A percentile compares a stretch with the other conserved stretches of the same genome.
These are phyloP conservation scores for Drosophila chauvacae DNA, from an alignment of 1,140 invertebrate genomes.

Conservation along the genomic window DNA sequence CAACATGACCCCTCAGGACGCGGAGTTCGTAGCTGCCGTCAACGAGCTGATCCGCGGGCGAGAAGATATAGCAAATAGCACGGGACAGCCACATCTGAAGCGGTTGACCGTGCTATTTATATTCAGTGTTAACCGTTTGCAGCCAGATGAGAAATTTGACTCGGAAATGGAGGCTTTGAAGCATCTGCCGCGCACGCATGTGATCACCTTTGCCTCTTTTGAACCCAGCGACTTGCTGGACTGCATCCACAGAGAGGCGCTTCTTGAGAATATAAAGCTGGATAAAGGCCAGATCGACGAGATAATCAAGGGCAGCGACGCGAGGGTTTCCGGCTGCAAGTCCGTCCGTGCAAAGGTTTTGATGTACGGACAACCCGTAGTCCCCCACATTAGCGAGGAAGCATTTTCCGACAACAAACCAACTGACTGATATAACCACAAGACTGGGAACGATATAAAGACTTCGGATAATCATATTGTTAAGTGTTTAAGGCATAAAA, in stretches of 20 bases:
- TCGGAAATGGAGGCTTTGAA: constrained; percentile 86
- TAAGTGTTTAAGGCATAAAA: background rate
- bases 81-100: constrained; percentile 14
- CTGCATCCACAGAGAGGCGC: constrained; percentile 3
- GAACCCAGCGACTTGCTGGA: background rate
- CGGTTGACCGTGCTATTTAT: constrained; percentile 10
- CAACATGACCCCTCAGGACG: constrained; percentile 16
- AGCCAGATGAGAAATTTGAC: constrained; percentile 69
- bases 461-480: background rate
- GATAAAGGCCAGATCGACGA: background rate
- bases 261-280: background rate
- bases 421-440: background rate
- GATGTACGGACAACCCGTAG: background rate
- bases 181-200: constrained; percentile 86
- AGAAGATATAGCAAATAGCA: constrained; percentile 13
- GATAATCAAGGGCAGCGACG: constrained; percentile 3
- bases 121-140: constrained; percentile 14
- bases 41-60: background rate
- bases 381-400: background rate
- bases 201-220: constrained; percentile 69
- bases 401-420: background rate
- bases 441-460: background rate
- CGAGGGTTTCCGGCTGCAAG: constrained; percentile 2
- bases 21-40: background rate
- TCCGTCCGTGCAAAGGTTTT: constrained; percentile 4